A percentile compares a stretch with the other conserved stretches of the same genome.
Conservation (phyloP, 2,797 vertebrate species). For the Heliangelus exortis region DNA sequence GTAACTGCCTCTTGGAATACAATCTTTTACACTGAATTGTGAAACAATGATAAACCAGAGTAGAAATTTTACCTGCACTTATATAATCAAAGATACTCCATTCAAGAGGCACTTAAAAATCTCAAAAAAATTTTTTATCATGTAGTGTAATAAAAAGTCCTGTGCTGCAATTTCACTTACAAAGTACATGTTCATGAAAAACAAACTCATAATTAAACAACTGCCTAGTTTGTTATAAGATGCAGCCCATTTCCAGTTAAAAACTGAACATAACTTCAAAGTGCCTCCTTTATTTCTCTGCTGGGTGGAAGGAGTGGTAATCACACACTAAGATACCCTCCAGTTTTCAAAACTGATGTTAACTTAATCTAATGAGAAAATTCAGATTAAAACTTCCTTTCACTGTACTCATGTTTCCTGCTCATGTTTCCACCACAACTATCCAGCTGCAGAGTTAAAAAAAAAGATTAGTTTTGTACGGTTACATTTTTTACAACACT, state of each 20-base stretch:
- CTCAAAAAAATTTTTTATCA: neutral
- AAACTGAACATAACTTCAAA: neutral
- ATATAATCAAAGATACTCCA: neutral
- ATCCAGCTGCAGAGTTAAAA: rapidly evolving
- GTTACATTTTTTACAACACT: neutral
- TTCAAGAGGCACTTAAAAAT: neutral
- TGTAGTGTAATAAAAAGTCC: neutral
- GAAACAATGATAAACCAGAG: neutral
- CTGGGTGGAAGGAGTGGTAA: rapidly evolving
- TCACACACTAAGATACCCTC: neutral
- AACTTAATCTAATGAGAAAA: neutral
- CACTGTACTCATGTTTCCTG: neutral
- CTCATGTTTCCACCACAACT: neutral
- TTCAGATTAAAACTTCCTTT: neutral
- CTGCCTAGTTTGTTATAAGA: neutral
- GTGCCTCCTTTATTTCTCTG: neutral
- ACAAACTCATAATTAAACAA: neutral
- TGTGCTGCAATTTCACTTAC: neutral
- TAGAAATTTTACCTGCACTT: neutral
- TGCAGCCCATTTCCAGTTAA: neutral
- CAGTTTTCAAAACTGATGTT: neutral
- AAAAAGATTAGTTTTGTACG: neutral
- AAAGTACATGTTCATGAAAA: neutral
- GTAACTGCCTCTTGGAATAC: neutral
- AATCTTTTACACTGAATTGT: neutral